phyloP scores from a whole-genome alignment of 1,140 invertebrate species.

The Solen grandis region DNA sequence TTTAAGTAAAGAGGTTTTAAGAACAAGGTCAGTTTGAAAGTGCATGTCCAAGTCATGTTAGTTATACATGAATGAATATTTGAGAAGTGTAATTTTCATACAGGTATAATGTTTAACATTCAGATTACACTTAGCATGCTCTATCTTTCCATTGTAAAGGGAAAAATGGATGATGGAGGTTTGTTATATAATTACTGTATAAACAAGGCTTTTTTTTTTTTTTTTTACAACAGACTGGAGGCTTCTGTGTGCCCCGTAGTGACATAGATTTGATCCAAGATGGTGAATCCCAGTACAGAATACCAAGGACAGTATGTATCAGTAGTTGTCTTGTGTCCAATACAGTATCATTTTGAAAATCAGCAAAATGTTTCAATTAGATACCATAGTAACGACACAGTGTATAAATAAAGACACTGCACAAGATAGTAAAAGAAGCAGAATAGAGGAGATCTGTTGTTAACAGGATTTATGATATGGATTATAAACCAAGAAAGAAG shows the following conservation, averaged over 20 bases:
- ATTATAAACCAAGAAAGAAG: no score
- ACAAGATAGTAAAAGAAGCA: no score
- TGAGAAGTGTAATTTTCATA: no score
- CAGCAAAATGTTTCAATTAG: not conserved
- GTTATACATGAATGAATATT: no score
- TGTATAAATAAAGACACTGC: not conserved
- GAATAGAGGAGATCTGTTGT: no score
- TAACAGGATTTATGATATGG: no score
- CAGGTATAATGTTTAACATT: not conserved
- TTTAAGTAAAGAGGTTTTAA: no score
- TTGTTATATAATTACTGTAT: no score
- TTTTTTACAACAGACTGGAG: conserved; percentile 65
- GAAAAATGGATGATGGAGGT: no score
- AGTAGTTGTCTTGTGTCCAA: not conserved
- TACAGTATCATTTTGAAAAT: conserved; percentile 16
- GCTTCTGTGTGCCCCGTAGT: conserved; percentile 64
- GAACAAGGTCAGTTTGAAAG: no score
- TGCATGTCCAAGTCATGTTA: no score
- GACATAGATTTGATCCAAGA: not conserved
- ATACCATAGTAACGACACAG: not conserved
- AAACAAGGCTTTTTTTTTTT: conserved; percentile 8
- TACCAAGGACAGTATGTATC: conserved; percentile 62
- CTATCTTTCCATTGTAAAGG: no score
- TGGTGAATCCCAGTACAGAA: conserved; percentile 32
- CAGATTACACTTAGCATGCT: not conserved